phyloP scores from a whole-genome alignment of 2,113 vertebrate species.

The Ranitomeya imitator region DNA sequence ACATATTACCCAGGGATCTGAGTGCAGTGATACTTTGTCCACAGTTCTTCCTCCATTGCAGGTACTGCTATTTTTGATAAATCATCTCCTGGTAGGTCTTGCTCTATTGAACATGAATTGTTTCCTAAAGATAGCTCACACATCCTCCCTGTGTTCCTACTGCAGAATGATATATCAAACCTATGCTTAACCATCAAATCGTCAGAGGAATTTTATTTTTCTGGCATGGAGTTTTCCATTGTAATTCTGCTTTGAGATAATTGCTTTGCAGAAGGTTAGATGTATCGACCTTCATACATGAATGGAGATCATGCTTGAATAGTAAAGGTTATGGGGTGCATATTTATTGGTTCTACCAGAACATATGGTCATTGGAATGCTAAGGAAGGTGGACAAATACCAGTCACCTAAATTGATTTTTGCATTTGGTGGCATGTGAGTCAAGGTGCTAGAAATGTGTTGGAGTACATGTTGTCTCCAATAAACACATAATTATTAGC shows the following conservation, averaged over 20 bases:
- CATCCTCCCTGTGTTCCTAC: background rate
- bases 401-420: background rate
- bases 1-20: background rate
- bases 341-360: background rate
- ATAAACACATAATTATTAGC: background rate
- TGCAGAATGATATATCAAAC: too few species aligned
- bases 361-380: background rate
- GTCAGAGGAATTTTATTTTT: background rate
- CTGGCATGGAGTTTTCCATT: background rate
- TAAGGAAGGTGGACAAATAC: background rate
- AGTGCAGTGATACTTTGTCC: background rate
- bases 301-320: background rate
- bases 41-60: background rate
- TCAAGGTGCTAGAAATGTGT: background rate
- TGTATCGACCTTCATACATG: background rate
- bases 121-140: background rate
- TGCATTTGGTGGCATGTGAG: background rate
- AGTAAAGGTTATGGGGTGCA: background rate
- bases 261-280: background rate
- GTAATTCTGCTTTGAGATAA: background rate
- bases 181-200: background rate
- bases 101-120: conserved; percentile 21
- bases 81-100: background rate
- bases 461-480: background rate
- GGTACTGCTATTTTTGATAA: background rate